Base-by-base conservation (phyloP, 2,888 invertebrate genomes). In the Melolontha melolontha region DNA sequence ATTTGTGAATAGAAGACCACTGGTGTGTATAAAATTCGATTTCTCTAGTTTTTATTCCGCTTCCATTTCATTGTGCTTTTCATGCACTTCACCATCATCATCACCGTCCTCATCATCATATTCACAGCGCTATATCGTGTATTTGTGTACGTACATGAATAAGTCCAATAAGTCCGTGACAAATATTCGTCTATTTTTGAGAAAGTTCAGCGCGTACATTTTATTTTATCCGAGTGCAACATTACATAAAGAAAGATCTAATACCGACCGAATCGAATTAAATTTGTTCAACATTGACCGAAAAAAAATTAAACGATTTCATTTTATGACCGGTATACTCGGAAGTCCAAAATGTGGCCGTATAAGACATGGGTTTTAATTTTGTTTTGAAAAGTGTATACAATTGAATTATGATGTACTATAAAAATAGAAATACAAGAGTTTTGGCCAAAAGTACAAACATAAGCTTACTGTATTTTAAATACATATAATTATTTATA, bases 291-390 rank as follows among this genome's bases (percentile, higher is more conserved):
- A 64, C 64, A 27, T 54, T 54, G 59, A 47, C 59, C 16, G 59
- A 62, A 47, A 64, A 64, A 50, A 64, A 51, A 51, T 64, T 51
- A 64, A 64, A 54, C 64, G 64, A 64, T 64, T 64, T 54, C 64
- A 39, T 64, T 64, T 64, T 54, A 29, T 50, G 52, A 42, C 47
- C 16, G 14, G 34, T 62, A 49, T 62, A 62, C 59, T 62, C 34
- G 34, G 59, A 62, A 62, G 16, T 62, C 59, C 11, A 62, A 10
- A 62, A 47, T 62, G 6, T 62, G 47, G 34, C 10, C 16, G 41
- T 29, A 12, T 29, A 47, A 29, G 29, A 59, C 29, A 47, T 59
- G 34, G 14, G 34, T 29, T 59, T 34, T 29, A 34, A 34, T 12
- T 29, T 44, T 44, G 47, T 62, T 47, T 16, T 39, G 10, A 29